Percentiles rank a stretch among this genome's conserved stretches.
These are phyloP conservation scores for Harpagifer antarcticus DNA, from an alignment of 2,797 vertebrate genomes.

Conservation along the genomic window DNA sequence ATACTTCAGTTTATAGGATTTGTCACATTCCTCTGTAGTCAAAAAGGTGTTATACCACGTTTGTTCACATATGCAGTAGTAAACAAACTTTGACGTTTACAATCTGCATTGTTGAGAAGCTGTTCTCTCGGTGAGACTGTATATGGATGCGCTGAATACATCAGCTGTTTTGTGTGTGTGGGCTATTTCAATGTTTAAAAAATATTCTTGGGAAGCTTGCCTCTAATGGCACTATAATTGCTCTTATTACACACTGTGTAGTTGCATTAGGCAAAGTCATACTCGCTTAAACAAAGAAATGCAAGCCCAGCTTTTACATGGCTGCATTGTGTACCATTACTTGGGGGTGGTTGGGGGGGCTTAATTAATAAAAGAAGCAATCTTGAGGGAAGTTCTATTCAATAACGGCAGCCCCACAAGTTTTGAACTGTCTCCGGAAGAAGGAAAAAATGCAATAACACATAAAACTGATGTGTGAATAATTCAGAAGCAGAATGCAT, in stretches of 20 bases:
- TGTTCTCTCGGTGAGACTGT: background rate
- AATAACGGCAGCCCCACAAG: slow-evolving; percentile 77
- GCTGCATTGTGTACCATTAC: slow-evolving; percentile 67
- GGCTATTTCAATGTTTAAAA: slow-evolving; percentile 42
- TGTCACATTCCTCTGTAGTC: background rate
- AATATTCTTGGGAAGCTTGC: slow-evolving; percentile 55
- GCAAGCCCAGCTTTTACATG: slow-evolving; percentile 80
- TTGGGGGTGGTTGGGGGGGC: slow-evolving; percentile 29
- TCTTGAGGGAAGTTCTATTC: slow-evolving; percentile 74
- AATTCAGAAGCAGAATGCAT: slow-evolving; percentile 86
- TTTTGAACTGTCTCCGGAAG: slow-evolving; percentile 71
- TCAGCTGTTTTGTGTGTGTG: slow-evolving; percentile 1
- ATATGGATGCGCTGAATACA: background rate
- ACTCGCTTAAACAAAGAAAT: slow-evolving; percentile 72
- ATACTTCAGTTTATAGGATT: background rate
- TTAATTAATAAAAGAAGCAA: slow-evolving; percentile 85
- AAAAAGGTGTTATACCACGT: background rate
- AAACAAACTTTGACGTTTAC: background rate
- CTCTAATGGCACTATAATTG: slow-evolving; percentile 66
- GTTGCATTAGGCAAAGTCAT: slow-evolving; percentile 75
- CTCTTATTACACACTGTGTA: slow-evolving; percentile 65
- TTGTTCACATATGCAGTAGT: background rate
- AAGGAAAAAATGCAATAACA: slow-evolving; percentile 83
- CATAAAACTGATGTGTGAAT: slow-evolving; percentile 86
- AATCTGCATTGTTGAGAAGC: background rate